These are phyloP conservation scores for Zonitis immaculata DNA, from an alignment of 2,888 invertebrate species.

Conservation along the genomic window DNA sequence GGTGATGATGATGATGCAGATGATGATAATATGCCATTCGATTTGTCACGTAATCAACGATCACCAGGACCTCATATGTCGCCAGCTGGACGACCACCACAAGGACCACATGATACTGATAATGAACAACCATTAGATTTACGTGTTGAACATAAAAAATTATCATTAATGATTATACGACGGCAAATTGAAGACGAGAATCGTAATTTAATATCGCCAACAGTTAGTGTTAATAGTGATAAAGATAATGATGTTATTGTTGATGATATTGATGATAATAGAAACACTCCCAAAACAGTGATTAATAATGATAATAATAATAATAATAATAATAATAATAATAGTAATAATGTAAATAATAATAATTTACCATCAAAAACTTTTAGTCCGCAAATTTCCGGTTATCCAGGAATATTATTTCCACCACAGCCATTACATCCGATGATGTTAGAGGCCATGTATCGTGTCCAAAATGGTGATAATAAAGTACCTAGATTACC, in stretches of 20 bases:
- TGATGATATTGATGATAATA: conserved; percentile 41
- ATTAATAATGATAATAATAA: too few species aligned
- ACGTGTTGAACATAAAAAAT: conserved; percentile 78
- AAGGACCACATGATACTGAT: conserved; percentile 50
- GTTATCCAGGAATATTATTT: conserved; percentile 53
- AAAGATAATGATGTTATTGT: conserved; percentile 42
- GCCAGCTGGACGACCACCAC: conserved; percentile 55
- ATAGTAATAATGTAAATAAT: conserved; percentile 24
- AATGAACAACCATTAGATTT: conserved; percentile 83
- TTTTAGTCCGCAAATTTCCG: conserved; percentile 42
- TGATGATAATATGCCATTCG: conserved; percentile 67
- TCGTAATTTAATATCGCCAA: conserved; percentile 71
- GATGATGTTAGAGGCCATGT: conserved; percentile 68
- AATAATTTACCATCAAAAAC: conserved; percentile 35
- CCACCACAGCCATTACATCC: conserved; percentile 63
- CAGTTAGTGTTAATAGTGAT: conserved; percentile 46
- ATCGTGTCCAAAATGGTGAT: conserved; percentile 53
- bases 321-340: conserved; percentile 27
- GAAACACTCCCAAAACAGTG: conserved; percentile 38
- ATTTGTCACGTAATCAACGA: conserved; percentile 55
- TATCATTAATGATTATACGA: conserved; percentile 47
- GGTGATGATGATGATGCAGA: too few species aligned
- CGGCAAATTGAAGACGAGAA: conserved; percentile 75
- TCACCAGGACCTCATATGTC: conserved; percentile 55
- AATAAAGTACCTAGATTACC: conserved; percentile 58